Conservation (phyloP, 2,113 vertebrate genomes). For the Microtus richardsoni region DNA sequence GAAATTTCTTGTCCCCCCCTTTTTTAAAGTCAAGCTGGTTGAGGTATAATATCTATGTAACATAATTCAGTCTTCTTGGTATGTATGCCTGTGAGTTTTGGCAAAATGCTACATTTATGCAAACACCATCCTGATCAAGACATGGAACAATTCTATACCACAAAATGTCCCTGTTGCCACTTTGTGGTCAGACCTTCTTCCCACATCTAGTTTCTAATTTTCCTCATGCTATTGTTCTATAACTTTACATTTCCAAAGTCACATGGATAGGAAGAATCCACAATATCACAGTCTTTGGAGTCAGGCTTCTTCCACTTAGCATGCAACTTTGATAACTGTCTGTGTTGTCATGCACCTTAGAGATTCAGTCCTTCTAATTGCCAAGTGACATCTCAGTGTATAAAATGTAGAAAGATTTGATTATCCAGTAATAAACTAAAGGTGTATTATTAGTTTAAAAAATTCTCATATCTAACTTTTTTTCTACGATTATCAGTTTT, state of each 20-base stretch:
- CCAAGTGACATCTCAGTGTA: not conserved
- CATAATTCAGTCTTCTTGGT: not conserved
- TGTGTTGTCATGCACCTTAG: not conserved
- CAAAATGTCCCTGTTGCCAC: not conserved
- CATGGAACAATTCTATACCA: not conserved
- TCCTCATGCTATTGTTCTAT: not conserved
- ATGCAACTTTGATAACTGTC: not conserved
- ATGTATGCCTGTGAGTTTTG: not conserved
- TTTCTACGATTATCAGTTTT: slow-evolving; percentile 11
- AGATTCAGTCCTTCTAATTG: not conserved
- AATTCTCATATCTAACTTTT: not conserved
- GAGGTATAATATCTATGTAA: not conserved
- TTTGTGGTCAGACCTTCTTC: not conserved
- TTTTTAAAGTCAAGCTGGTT: not conserved
- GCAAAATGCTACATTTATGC: not conserved
- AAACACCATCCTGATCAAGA: not conserved
- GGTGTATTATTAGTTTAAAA: not conserved
- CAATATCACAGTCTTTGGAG: not conserved
- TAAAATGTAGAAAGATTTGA: not conserved
- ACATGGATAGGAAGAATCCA: not conserved
- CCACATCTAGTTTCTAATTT: not conserved
- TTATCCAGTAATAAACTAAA: not conserved
- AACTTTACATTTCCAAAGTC: not conserved
- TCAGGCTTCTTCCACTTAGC: no score
- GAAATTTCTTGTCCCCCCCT: not conserved